A percentile compares a stretch with the other conserved stretches of the same genome.
Conservation (phyloP, 2,113 vertebrate species). For the Tragelaphus scriptus region DNA sequence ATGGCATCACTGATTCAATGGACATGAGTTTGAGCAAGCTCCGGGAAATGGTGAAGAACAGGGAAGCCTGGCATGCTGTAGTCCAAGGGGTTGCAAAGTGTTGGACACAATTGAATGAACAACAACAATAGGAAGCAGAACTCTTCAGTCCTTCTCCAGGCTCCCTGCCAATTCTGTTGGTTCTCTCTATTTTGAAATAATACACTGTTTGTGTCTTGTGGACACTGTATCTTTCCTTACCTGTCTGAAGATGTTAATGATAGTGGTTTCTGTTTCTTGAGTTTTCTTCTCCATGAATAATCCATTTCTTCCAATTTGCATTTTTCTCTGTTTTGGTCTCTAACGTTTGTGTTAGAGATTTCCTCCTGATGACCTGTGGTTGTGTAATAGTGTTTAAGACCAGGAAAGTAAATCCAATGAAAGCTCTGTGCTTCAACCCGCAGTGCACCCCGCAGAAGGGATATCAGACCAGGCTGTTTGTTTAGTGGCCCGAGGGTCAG, state of each 20-base stretch:
- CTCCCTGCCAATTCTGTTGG: not conserved
- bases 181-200: not conserved
- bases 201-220: not conserved
- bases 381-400: not conserved
- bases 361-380: not conserved
- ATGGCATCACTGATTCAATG: not conserved
- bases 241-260: not conserved
- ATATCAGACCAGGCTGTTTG: no score
- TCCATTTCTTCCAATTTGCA: not conserved
- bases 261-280: not conserved
- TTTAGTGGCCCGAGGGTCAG: not conserved
- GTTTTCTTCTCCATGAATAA: not conserved
- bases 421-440: not conserved
- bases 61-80: not conserved
- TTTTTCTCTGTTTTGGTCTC: not conserved
- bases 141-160: not conserved
- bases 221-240: not conserved
- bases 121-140: not conserved
- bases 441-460: not conserved
- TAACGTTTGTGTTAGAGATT: not conserved
- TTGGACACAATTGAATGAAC: not conserved
- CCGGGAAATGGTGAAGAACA: not conserved
- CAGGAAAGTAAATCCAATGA: not conserved
- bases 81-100: not conserved
- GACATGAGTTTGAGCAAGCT: not conserved